phyloP scores from a whole-genome alignment of 2,888 invertebrate genomes.

The Nematopogon swammerdamellus region DNA sequence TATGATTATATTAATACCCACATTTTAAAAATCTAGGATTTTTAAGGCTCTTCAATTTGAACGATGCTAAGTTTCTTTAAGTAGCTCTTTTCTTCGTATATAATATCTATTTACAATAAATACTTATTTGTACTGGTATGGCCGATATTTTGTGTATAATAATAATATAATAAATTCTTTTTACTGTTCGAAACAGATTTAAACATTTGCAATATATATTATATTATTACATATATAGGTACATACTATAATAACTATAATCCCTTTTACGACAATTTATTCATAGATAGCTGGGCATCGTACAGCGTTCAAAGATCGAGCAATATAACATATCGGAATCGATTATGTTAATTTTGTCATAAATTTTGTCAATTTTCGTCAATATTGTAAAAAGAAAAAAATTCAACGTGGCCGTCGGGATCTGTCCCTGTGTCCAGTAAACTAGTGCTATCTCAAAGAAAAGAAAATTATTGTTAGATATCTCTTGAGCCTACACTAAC shows the following conservation, averaged over 20 bases:
- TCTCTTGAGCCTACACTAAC: conserved; percentile 31
- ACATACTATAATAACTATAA: too few relatives aligned
- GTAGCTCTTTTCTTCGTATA: conserved; percentile 32
- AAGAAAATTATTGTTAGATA: too few relatives aligned
- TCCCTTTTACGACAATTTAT: background rate
- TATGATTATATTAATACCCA: conserved; percentile 3
- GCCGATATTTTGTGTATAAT: conserved; percentile 35
- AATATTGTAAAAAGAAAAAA: too few relatives aligned
- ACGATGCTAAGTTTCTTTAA: conserved; percentile 32
- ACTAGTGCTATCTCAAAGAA: too few relatives aligned
- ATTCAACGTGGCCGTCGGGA: too few relatives aligned
- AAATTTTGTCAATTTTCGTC: too few relatives aligned
- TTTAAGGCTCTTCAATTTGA: conserved; percentile 40
- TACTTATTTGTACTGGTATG: conserved; percentile 47
- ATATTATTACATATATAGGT: too few relatives aligned
- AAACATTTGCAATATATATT: too few relatives aligned
- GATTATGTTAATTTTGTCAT: too few relatives aligned
- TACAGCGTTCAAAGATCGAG: background rate
- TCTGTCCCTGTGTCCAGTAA: too few relatives aligned
- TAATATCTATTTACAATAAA: conserved; percentile 37
- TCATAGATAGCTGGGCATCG: background rate
- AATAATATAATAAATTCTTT: conserved; percentile 35
- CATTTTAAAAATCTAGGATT: conserved; percentile 49
- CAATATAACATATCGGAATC: too few relatives aligned
- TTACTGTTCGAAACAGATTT: background rate